A percentile compares a stretch with the other conserved stretches of the same genome.
These are phyloP conservation scores for Stenurella melanura DNA, from an alignment of 2,888 invertebrate genomes.

Conservation along the genomic window DNA sequence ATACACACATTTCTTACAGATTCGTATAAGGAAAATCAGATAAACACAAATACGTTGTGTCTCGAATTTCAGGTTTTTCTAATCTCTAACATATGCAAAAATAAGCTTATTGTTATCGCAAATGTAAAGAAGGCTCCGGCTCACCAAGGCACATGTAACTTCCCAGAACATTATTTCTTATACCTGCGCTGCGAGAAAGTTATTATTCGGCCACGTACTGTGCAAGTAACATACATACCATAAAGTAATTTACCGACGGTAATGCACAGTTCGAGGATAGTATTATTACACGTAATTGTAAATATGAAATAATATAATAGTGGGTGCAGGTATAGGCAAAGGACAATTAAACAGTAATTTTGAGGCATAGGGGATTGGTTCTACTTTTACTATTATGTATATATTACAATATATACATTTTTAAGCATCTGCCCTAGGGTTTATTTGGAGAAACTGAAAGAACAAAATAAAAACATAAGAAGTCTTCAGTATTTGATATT, in stretches of 20 bases:
- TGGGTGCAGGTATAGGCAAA: neutral
- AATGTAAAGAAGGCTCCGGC: conserved; percentile 7
- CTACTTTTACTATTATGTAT: neutral
- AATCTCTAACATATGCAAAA: conserved; percentile 16
- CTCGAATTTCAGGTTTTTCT: neutral
- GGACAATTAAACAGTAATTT: neutral
- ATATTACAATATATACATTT: too few relatives aligned
- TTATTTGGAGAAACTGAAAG: too few relatives aligned
- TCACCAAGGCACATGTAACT: conserved; percentile 24
- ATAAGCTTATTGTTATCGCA: conserved; percentile 13
- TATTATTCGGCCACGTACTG: conserved; percentile 58
- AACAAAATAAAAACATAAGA: too few relatives aligned
- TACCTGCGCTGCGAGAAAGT: conserved; percentile 56
- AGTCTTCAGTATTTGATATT: too few relatives aligned
- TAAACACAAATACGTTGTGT: conserved; percentile 2
- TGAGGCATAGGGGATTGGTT: neutral
- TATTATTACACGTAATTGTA: conserved; percentile 44
- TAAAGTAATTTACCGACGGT: conserved; percentile 53
- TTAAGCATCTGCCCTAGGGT: too few relatives aligned
- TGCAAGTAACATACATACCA: conserved; percentile 54
- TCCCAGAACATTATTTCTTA: conserved; percentile 34
- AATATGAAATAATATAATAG: conserved; percentile 44
- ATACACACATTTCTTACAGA: neutral
- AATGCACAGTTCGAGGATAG: conserved; percentile 49
- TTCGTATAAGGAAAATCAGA: neutral